Conservation (phyloP, 2,888 invertebrate species). For the Spodoptera littoralis region DNA sequence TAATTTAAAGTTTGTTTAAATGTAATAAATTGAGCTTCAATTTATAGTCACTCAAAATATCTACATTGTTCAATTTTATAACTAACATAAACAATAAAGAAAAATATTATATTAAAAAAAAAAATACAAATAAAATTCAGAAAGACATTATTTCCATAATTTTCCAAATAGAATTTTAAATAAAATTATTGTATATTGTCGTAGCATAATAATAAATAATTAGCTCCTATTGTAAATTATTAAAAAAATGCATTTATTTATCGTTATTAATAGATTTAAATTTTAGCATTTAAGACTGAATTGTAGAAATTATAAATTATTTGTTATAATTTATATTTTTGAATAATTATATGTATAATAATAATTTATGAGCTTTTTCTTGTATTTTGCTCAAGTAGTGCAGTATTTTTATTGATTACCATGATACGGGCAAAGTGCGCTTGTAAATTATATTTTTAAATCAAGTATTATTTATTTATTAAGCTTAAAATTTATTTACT, state of each 20-base stretch:
- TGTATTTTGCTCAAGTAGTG: constrained; percentile 27
- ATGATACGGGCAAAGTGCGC: constrained; percentile 40
- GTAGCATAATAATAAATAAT: constrained; percentile 37
- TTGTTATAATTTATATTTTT: constrained; percentile 43
- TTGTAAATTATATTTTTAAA: constrained; percentile 4
- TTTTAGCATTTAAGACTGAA: constrained; percentile 72
- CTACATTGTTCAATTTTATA: too few relatives aligned
- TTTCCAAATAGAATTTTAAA: constrained; percentile 8
- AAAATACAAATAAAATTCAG: constrained; percentile 1
- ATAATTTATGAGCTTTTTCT: constrained; percentile 26
- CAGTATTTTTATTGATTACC: constrained; percentile 34
- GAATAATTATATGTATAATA: constrained; percentile 7
- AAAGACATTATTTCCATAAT: constrained; percentile 17
- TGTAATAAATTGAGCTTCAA: too few relatives aligned
- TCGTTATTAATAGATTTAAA: constrained; percentile 66
- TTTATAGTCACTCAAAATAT: too few relatives aligned
- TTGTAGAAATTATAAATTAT: constrained; percentile 57
- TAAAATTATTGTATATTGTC: constrained; percentile 59
- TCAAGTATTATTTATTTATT: constrained; percentile 22
- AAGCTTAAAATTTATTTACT: constrained; percentile 25
- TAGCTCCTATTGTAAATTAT: constrained; percentile 68
- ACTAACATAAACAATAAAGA: too few relatives aligned
- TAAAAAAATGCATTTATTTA: constrained; percentile 78
- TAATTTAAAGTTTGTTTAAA: constrained; percentile 15
- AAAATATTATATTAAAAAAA: constrained; percentile 2